Evolutionary conservation across 2,797 vertebrate genomes (phyloP), one percentile per base, ranked within the genome.

Genomic region (Phaenicophaeus curvirostris): DNA sequence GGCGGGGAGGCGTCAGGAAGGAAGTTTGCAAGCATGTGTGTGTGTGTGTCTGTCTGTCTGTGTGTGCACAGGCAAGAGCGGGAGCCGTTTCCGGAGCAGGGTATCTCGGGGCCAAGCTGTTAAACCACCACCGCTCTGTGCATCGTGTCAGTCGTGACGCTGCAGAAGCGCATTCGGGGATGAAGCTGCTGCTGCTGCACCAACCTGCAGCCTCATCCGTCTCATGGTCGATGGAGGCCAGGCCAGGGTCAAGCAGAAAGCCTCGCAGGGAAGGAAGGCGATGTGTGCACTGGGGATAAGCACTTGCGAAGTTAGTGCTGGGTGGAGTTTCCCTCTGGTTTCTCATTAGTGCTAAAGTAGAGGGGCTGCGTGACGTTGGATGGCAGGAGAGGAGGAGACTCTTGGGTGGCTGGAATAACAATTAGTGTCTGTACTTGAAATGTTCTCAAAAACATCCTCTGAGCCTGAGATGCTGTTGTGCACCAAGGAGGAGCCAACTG

Each of bases 281-380:
- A 58, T 7, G 15, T 7, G 3, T 53, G 81, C 1, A 0, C 33
- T 72, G 73, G 1, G 0, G 86, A 88, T 83, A 25, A 63, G 63
- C 24, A 59, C 57, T 63, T 24, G 41, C 12, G 15, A 13, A 66
- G 48, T 31, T 86, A 0, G 0, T 20, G 65, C 59, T 82, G 93
- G 93, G 94, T 93, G 95, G 94, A 91, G 95, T 93, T 96, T 93
- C 93, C 95, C 81, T 55, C 59, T 90, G 55, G 31, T 90, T 93
- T 58, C 59, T 86, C 17, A 13, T 66, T 6, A 33, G 69, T 13
- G 55, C 74, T 54, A 9, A 31, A 72, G 76, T 1, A 0, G 57
- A 91, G 82, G 63, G 48, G 55, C 35, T 0, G 17, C 0, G 30
- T 77, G 94, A 74, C 5, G 5, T 55, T 42, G 0, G 0, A 0